Conservation (phyloP, 2,888 invertebrate genomes). For the Hecatera dysodea region DNA sequence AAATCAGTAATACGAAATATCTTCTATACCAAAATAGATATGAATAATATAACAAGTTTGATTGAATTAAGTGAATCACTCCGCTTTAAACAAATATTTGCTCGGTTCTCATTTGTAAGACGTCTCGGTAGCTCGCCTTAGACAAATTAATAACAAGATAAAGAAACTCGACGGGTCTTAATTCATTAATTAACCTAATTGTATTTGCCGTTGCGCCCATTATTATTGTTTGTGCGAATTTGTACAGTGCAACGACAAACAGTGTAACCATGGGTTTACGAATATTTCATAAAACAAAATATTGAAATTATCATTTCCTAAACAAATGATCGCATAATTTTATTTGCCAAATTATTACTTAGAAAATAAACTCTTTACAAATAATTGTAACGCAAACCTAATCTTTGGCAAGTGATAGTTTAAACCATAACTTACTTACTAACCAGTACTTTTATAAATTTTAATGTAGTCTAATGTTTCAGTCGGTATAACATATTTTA, state of each 20-base stretch:
- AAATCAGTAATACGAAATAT: conserved; percentile 33
- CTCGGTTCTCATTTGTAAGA: conserved; percentile 86
- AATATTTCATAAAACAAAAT: too few species aligned
- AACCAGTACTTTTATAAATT: too few species aligned
- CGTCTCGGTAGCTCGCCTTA: conserved; percentile 84
- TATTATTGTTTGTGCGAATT: conserved; percentile 84
- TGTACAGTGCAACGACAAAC: conserved; percentile 44
- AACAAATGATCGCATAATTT: too few species aligned
- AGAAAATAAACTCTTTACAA: too few species aligned
- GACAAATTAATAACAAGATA: conserved; percentile 91
- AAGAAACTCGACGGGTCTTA: conserved; percentile 89
- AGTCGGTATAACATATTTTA: too few species aligned
- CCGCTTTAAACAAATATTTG: conserved; percentile 83
- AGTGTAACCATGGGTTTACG: conserved; percentile 4
- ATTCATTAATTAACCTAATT: conserved; percentile 91
- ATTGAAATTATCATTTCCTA: too few species aligned
- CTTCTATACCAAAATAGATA: conserved; percentile 44
- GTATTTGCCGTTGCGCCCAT: conserved; percentile 87
- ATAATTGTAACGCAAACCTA: too few species aligned
- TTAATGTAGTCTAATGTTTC: too few species aligned
- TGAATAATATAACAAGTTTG: conserved; percentile 68
- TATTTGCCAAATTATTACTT: too few species aligned
- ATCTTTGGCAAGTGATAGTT: too few species aligned
- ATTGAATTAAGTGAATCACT: conserved; percentile 71
- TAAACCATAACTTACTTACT: too few species aligned